phyloP scores from a whole-genome alignment of 2,888 invertebrate species.

The Cerceris ruficornis region DNA sequence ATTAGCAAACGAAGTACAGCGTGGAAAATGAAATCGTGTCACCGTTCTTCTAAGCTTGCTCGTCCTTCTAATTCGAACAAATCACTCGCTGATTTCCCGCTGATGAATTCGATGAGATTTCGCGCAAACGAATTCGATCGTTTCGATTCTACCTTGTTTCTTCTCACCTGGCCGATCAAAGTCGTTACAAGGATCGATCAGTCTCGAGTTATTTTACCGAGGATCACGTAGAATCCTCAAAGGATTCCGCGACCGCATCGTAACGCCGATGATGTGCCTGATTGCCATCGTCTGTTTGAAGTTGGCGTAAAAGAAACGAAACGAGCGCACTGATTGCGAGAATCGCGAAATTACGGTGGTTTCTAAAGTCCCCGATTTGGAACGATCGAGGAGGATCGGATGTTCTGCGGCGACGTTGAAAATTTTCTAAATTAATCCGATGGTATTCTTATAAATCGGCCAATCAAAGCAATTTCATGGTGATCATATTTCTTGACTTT shows the following conservation, averaged over 20 bases:
- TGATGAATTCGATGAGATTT: constrained; percentile 2
- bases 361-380: background rate
- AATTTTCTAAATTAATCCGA: background rate
- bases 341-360: constrained; percentile 1
- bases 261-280: constrained; percentile 42
- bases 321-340: background rate
- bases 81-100: background rate
- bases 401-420: too few relatives aligned
- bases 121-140: background rate
- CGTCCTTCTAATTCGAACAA: background rate
- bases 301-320: background rate
- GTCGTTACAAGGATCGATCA: constrained; percentile 63
- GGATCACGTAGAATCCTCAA: constrained; percentile 58
- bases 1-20: too few relatives aligned
- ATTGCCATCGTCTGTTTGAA: constrained; percentile 28
- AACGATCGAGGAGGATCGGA: background rate
- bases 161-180: constrained; percentile 28
- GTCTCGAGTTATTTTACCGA: constrained; percentile 38
- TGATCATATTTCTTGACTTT: too few relatives aligned
- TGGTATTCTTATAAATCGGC: too few relatives aligned
- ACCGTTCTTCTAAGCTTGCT: too few relatives aligned
- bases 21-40: background rate
- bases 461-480: too few relatives aligned
- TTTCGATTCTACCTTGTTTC: constrained; percentile 1
- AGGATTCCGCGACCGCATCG: constrained; percentile 61